These are phyloP conservation scores for Hyalella azteca DNA, from an alignment of 2,888 invertebrate genomes.

Conservation along the genomic window DNA sequence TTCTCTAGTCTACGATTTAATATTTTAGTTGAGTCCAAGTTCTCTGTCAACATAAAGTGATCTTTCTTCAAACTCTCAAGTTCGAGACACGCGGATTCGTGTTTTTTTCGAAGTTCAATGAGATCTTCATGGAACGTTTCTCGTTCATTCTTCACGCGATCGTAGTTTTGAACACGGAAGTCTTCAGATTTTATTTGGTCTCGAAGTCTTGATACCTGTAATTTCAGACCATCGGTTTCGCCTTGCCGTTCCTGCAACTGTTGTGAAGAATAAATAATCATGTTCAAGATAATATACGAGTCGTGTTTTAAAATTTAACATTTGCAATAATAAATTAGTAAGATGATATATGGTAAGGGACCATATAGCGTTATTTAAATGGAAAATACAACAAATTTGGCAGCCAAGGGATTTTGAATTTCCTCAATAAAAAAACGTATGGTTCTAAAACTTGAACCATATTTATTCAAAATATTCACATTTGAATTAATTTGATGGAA, in stretches of 20 bases:
- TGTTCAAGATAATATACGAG: no score
- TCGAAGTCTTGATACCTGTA: slow-evolving; percentile 43
- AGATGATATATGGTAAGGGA: no score
- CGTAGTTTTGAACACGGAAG: slow-evolving; percentile 50
- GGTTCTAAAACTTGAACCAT: no score
- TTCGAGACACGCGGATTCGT: slow-evolving; percentile 35
- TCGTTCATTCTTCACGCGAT: slow-evolving; percentile 51
- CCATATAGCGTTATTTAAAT: no score
- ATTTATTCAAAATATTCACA: no score
- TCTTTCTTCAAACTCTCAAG: slow-evolving; percentile 49
- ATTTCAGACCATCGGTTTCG: slow-evolving; percentile 42
- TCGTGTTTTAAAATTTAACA: no score
- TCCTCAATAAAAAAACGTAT: no score
- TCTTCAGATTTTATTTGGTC: slow-evolving; percentile 52
- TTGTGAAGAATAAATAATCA: no score
- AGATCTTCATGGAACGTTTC: slow-evolving; percentile 47
- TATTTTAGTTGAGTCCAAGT: slow-evolving; percentile 39
- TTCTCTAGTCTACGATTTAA: slow-evolving; percentile 46
- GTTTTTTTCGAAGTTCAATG: slow-evolving; percentile 29
- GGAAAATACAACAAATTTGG: no score
- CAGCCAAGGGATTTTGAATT: no score
- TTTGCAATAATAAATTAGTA: no score
- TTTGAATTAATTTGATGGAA: no score
- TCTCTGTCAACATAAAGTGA: slow-evolving; percentile 44
- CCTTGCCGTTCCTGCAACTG: not conserved